phyloP scores from a whole-genome alignment of 2,888 invertebrate genomes.

The Andrena marginata region DNA sequence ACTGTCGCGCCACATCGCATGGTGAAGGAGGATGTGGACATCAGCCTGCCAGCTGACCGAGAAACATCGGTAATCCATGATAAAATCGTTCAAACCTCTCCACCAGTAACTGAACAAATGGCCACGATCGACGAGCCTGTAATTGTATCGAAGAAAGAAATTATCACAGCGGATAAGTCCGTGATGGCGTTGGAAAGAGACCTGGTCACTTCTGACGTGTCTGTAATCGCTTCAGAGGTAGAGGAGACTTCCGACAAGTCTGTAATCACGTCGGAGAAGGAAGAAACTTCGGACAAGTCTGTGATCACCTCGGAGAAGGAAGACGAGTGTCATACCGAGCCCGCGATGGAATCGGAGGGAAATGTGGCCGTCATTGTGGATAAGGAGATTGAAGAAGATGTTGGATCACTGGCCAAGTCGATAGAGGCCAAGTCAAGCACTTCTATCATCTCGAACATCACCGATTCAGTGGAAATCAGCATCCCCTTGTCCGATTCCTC shows the following conservation, averaged over 20 bases:
- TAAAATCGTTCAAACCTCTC: constrained; percentile 77
- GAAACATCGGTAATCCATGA: constrained; percentile 74
- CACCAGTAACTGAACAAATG: constrained; percentile 60
- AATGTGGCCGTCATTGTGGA: neutral
- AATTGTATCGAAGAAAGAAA: constrained; percentile 22
- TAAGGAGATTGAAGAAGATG: constrained; percentile 69
- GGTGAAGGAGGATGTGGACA: constrained; percentile 79
- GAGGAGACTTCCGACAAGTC: constrained; percentile 75
- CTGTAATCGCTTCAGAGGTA: constrained; percentile 55
- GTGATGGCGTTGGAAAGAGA: constrained; percentile 60
- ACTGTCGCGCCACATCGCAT: constrained; percentile 72
- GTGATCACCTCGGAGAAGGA: constrained; percentile 60
- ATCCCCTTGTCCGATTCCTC: constrained; percentile 86
- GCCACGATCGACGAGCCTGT: neutral
- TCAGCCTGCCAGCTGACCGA: constrained; percentile 76
- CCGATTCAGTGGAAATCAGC: constrained; percentile 86
- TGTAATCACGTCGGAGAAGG: constrained; percentile 68
- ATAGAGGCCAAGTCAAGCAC: constrained; percentile 62
- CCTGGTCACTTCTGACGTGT: constrained; percentile 62
- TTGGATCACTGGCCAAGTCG: constrained; percentile 51
- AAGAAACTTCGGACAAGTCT: constrained; percentile 71
- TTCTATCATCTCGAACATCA: constrained; percentile 85
- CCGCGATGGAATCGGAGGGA: constrained; percentile 73
- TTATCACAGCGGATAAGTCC: constrained; percentile 62
- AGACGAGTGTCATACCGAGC: constrained; percentile 65